phyloP scores from a whole-genome alignment of 2,113 vertebrate genomes.

The Sceloporus tristichus region DNA sequence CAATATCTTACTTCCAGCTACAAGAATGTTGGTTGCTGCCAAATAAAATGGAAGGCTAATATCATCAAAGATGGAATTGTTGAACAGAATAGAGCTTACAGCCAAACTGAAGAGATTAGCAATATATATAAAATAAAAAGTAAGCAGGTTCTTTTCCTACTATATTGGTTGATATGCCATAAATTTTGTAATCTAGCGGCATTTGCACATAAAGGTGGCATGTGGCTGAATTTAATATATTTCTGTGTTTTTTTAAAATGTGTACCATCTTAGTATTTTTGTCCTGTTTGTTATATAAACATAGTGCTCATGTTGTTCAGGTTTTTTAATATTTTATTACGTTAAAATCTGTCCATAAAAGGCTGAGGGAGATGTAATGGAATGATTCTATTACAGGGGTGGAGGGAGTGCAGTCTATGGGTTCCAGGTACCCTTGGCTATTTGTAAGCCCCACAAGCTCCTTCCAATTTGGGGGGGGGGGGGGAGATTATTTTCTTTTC shows the following conservation, averaged over 20 bases:
- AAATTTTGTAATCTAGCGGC: not conserved
- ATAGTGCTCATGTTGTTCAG: not conserved
- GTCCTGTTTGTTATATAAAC: not conserved
- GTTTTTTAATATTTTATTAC: not conserved
- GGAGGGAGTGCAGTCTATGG: too few relatives aligned
- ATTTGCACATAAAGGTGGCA: not conserved
- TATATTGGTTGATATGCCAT: not conserved
- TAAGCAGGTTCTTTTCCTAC: not conserved
- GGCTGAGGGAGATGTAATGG: too few relatives aligned
- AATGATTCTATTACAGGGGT: too few relatives aligned
- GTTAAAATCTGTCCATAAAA: not conserved
- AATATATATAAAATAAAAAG: not conserved
- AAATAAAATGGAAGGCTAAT: not conserved
- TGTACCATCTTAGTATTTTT: not conserved
- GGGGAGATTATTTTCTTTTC: too few relatives aligned
- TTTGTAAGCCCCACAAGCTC: too few relatives aligned
- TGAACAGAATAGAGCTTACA: not conserved
- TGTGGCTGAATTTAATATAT: not conserved
- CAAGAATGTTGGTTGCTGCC: conserved; percentile 1
- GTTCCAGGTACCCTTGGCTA: too few relatives aligned
- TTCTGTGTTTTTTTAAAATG: not conserved
- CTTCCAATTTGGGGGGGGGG: too few relatives aligned
- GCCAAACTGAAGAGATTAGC: not conserved
- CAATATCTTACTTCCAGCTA: not conserved
- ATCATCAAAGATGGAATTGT: not conserved